Conservation (phyloP, 2,888 invertebrate genomes). For the Leptura quadrifasciata region DNA sequence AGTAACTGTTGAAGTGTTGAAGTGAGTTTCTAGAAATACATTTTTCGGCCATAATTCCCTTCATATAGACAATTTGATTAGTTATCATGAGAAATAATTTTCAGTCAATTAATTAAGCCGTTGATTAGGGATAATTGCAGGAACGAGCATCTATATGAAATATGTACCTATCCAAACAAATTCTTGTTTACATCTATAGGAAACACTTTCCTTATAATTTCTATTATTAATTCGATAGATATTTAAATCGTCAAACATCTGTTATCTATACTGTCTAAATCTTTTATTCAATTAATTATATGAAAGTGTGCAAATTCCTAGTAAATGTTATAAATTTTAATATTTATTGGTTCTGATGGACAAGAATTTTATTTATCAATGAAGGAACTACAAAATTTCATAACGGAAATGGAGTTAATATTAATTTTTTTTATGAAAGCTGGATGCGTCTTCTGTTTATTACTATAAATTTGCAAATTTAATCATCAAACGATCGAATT, state of each 20-base stretch:
- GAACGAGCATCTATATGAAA: no score
- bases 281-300: background rate
- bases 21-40: background rate
- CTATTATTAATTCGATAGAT: background rate
- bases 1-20: no score
- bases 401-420: no score
- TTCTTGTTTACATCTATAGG: background rate
- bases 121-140: no score
- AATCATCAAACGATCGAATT: no score
- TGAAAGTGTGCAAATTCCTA: background rate
- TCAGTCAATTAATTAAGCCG: no score
- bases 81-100: no score
- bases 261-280: constrained; percentile 1
- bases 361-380: background rate
- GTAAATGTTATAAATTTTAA: background rate
- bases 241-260: background rate
- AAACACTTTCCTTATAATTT: background rate
- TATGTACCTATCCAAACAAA: no score
- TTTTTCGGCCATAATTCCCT: background rate
- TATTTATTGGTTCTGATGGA: background rate
- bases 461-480: no score
- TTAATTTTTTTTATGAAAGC: no score
- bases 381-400: no score
- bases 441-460: no score
- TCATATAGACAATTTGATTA: background rate